A percentile compares a stretch with the other conserved stretches of the same genome.
These are phyloP conservation scores for Subanguina moxae DNA, from an alignment of 1,140 invertebrate species.

Conservation along the genomic window DNA sequence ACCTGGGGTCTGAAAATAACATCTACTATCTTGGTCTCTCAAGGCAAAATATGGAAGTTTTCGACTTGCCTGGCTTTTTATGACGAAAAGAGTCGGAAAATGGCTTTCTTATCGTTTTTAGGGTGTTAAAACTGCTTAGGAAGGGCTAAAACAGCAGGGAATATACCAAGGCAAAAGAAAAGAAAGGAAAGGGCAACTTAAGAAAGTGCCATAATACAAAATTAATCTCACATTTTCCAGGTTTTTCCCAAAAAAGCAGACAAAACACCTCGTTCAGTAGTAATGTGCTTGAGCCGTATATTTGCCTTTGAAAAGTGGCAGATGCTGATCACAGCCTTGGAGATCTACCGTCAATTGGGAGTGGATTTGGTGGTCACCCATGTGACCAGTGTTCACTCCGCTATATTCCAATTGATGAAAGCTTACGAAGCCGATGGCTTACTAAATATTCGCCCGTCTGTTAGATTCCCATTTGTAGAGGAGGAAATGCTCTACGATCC, in stretches of 20 bases:
- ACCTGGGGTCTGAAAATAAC: too few relatives aligned
- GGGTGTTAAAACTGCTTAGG: too few relatives aligned
- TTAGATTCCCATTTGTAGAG: slow-evolving; percentile 9
- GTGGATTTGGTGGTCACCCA: slow-evolving; percentile 29
- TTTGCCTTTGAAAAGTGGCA: slow-evolving; percentile 28
- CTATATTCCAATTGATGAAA: slow-evolving; percentile 16
- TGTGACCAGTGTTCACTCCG: slow-evolving; percentile 16
- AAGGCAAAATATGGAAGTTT: too few relatives aligned
- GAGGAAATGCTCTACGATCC: slow-evolving; percentile 23
- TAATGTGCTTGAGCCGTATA: slow-evolving; percentile 27
- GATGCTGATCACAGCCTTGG: slow-evolving; percentile 23
- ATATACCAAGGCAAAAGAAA: too few relatives aligned
- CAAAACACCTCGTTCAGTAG: slow-evolving; percentile 7
- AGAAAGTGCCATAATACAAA: too few relatives aligned
- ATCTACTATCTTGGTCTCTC: too few relatives aligned
- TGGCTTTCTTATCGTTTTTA: too few relatives aligned
- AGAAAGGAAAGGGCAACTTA: too few relatives aligned
- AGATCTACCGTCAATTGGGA: slow-evolving; percentile 22
- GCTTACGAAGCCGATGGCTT: slow-evolving; percentile 22
- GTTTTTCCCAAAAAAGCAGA: slow-evolving; percentile 7
- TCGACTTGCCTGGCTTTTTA: too few relatives aligned
- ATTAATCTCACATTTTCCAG: slow-evolving; percentile 11
- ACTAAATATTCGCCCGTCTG: slow-evolving; percentile 12
- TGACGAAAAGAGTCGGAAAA: too few relatives aligned
- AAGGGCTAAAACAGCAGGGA: too few relatives aligned